phyloP scores from a whole-genome alignment of 1,140 invertebrate genomes.

The Brachystomella parvula region DNA sequence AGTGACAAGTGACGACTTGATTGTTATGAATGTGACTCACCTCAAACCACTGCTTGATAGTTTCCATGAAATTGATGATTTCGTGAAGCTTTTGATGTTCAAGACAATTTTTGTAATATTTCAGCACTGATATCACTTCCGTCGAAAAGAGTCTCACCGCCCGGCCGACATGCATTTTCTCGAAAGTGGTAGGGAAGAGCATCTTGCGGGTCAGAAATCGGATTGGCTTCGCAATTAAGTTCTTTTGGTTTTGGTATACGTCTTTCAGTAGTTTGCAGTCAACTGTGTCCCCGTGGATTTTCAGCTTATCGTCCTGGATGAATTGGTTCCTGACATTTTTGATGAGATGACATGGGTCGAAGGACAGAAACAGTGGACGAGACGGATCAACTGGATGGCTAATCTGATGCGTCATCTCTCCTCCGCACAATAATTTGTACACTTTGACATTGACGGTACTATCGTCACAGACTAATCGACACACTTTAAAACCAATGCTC shows the following conservation, averaged over 20 bases:
- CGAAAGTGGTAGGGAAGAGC: neutral
- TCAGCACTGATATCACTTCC: neutral
- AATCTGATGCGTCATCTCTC: neutral
- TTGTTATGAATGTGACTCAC: neutral
- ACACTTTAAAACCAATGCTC: conserved; percentile 13
- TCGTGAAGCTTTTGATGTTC: neutral
- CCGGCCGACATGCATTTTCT: neutral
- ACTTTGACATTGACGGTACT: conserved; percentile 15
- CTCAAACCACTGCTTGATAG: neutral
- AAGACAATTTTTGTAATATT: neutral
- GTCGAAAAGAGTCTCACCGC: neutral
- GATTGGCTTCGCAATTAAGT: neutral
- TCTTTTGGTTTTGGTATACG: neutral
- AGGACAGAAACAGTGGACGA: conserved; percentile 18
- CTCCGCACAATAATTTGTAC: neutral
- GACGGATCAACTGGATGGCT: neutral
- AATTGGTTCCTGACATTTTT: conserved; percentile 31
- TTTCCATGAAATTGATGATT: neutral
- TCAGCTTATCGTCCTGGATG: conserved; percentile 9
- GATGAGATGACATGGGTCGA: conserved; percentile 30
- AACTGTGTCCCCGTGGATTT: neutral
- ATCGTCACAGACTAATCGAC: conserved; percentile 21
- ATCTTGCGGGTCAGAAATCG: neutral
- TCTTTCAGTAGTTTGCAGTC: neutral
- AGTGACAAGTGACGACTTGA: neutral